Evolutionary conservation across 1,140 invertebrate species (phyloP), one percentile per base, ranked within the genome.

Genomic region (Metopolophium dirhodum): DNA sequence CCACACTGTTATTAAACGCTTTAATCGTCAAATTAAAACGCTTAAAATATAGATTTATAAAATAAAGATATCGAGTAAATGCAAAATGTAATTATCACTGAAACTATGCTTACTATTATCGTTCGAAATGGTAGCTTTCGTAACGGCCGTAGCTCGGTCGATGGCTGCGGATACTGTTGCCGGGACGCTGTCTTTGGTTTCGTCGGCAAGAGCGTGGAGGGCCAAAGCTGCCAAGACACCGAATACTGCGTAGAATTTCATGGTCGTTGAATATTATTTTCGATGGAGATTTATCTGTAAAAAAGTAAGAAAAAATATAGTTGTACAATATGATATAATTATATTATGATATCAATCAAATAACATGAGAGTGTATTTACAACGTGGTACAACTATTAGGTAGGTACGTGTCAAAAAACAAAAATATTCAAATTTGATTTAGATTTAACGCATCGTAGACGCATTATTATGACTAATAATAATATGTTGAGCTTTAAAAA

Each of bases 211-310:
- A 45, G 91, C 68, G 47, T 86, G 35, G 22, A 93, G 2, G 41
- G 91, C 91, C 82, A 93, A 86, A 85, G 37, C 49, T 30, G 82
- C 91, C 47, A 93, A 93, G n/a, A 93, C 49, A 45, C n/a, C 49
- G 35, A 83, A 85, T 4, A 85, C 91, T 41, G 23, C 26, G 77
- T 54, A 93, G 51, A 57, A 93, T 41, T 86, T 93, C 91, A 93
- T 93, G 51, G 4, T 45, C n/a, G 91, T 23, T 14, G 35, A 45
- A 7, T 41, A 0, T 57, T 26, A 68, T n/a, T 14, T 77, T 77
- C 14, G 30, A 7, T n/a, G n/a, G 14, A 4, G 83, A 85, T 88
- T 88, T 35, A 2, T 30, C 41, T 47, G 45, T 14, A 2, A 30
- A 86, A 47, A 86, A 41, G 2, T 30, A 18, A 45, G 47, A 86